These are phyloP conservation scores for Sprattus sprattus DNA, from an alignment of 2,113 vertebrate genomes.

Conservation along the genomic window DNA sequence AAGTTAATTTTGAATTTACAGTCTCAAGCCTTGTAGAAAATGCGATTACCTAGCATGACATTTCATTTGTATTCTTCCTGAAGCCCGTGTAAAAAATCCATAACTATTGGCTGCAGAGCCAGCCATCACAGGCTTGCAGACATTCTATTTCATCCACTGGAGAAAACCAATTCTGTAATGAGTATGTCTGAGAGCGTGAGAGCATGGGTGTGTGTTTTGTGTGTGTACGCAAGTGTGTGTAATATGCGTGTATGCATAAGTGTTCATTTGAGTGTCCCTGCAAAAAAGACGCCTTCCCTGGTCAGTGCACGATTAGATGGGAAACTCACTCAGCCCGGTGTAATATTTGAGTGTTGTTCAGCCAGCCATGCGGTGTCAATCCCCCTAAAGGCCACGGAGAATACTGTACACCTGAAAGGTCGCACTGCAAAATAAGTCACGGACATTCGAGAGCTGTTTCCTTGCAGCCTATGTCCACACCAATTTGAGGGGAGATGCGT, in stretches of 20 bases:
- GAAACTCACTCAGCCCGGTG: background rate
- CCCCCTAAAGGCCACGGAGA: background rate
- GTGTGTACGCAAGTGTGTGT: background rate
- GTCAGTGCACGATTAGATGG: background rate
- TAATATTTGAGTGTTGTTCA: background rate
- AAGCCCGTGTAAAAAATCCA: background rate
- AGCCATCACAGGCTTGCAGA: background rate
- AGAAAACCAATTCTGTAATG: constrained; percentile 1
- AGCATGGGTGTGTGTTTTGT: background rate
- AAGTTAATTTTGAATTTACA: background rate
- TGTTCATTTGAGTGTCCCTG: background rate
- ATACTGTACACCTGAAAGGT: background rate
- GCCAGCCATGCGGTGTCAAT: background rate
- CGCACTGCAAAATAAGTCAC: background rate
- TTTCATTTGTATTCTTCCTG: background rate
- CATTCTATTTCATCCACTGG: background rate
- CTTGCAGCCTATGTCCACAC: background rate
- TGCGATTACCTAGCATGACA: background rate
- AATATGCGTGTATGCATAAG: background rate
- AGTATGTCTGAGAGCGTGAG: background rate
- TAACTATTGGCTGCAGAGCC: constrained; percentile 2
- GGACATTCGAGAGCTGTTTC: background rate
- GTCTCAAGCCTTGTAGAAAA: background rate
- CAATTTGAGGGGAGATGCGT: background rate
- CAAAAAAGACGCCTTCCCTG: background rate